phyloP scores from a whole-genome alignment of 2,113 vertebrate genomes.

The Mus spicilegus region DNA sequence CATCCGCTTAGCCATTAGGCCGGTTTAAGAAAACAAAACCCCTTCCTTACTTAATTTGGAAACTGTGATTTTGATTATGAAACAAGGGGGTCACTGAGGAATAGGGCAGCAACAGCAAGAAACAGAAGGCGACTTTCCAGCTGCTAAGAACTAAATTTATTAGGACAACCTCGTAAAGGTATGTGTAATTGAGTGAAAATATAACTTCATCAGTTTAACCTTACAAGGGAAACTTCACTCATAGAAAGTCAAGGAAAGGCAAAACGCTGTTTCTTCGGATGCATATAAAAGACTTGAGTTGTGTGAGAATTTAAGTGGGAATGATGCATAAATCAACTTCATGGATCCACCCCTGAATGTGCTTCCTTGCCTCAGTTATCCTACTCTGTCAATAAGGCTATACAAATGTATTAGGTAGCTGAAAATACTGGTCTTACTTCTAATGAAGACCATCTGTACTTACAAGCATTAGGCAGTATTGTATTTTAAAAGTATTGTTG shows the following conservation, averaged over 20 bases:
- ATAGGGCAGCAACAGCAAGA: background rate
- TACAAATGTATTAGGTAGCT: slow-evolving; percentile 2
- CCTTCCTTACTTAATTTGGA: slow-evolving; percentile 59
- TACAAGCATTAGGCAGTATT: background rate
- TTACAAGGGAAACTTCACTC: background rate
- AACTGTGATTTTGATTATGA: slow-evolving; percentile 72
- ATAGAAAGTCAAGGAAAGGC: background rate
- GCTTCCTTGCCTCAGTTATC: background rate
- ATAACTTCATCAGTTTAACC: slow-evolving; percentile 20
- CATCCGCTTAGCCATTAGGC: slow-evolving; percentile 38
- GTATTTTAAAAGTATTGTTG: background rate
- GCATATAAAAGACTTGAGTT: background rate
- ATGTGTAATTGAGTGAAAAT: slow-evolving; percentile 52
- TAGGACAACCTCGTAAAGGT: slow-evolving; percentile 42
- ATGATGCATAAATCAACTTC: background rate
- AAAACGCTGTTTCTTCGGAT: background rate
- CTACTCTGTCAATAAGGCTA: slow-evolving; percentile 27
- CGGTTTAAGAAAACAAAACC: slow-evolving; percentile 58
- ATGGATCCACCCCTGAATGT: background rate
- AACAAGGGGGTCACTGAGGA: slow-evolving; percentile 39
- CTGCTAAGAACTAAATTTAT: slow-evolving; percentile 54
- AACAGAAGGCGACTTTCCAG: background rate
- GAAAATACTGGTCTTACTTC: slow-evolving; percentile 38
- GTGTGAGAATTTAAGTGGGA: slow-evolving; percentile 31
- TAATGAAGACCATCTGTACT: slow-evolving; percentile 19